Evolutionary conservation across 1,140 invertebrate species (phyloP).

Genomic region (Drosophila orena): DNA sequence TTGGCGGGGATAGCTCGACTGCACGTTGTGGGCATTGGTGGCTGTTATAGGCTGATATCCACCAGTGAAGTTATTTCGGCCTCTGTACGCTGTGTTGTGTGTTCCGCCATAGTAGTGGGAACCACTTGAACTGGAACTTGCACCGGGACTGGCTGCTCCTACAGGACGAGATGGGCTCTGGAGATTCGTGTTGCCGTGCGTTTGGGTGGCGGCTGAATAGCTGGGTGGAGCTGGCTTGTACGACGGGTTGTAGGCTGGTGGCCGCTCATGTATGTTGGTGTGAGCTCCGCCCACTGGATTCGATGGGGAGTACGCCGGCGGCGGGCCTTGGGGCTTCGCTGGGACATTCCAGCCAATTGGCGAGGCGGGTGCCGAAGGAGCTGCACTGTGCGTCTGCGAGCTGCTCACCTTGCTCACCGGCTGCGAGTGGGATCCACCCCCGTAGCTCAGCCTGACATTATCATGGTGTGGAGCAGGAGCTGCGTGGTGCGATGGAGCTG

Average conservation of each 20-base stretch:
- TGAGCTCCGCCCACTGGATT: constrained; percentile 70
- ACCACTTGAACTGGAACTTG: constrained; percentile 8
- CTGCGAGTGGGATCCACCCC: constrained; percentile 28
- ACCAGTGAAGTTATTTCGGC: constrained; percentile 64
- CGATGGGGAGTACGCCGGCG: constrained; percentile 67
- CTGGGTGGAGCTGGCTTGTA: constrained; percentile 62
- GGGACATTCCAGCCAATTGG: constrained; percentile 79
- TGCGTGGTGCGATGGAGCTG: constrained; percentile 9
- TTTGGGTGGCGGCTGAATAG: constrained; percentile 57
- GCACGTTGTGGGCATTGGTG: constrained; percentile 65
- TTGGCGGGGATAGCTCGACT: constrained; percentile 74
- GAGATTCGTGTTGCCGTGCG: constrained; percentile 37
- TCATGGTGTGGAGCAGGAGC: constrained; percentile 14
- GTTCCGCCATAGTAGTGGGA: constrained; percentile 37
- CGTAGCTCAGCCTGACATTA: constrained; percentile 62
- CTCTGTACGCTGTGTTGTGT: constrained; percentile 49
- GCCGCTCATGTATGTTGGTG: constrained; percentile 73
- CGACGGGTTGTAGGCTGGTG: constrained; percentile 73
- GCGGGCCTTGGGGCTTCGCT: constrained; percentile 72
- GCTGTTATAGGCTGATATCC: constrained; percentile 64
- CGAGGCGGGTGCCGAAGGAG: constrained; percentile 19
- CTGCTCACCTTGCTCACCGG: constrained; percentile 17
- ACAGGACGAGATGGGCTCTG: constrained; percentile 26
- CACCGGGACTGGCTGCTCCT: neutral
- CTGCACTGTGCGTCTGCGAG: constrained; percentile 23